These are phyloP conservation scores for Hephaestus fuliginosus DNA, from an alignment of 2,797 vertebrate species.

Conservation along the genomic window DNA sequence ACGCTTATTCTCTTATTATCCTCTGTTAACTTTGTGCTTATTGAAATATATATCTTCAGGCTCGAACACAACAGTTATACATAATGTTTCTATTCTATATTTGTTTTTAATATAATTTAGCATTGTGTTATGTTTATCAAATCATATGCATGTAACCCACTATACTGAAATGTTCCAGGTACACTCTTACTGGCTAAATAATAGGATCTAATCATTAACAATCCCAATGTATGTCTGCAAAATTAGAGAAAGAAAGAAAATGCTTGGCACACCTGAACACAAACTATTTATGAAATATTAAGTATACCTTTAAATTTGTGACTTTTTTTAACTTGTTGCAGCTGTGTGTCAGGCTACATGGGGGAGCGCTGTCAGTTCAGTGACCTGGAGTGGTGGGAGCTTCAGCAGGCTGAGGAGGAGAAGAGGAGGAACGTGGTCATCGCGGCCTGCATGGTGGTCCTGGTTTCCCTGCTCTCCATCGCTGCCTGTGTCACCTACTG, in stretches of 20 bases:
- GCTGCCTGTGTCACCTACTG: conserved; percentile 82
- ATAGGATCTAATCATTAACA: background rate
- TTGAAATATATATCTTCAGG: background rate
- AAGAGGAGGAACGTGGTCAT: conserved; percentile 85
- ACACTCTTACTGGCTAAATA: background rate
- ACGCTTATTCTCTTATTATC: background rate
- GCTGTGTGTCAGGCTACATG: conserved; percentile 89
- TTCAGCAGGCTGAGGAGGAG: conserved; percentile 82
- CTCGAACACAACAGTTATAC: background rate
- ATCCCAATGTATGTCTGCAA: too few species aligned
- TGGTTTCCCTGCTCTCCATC: conserved; percentile 86
- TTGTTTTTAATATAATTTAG: background rate
- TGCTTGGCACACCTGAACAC: background rate
- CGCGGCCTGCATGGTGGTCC: conserved; percentile 70
- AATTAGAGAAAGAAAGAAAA: background rate
- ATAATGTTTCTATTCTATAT: background rate
- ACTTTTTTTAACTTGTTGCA: conserved; percentile 63
- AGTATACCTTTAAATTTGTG: background rate
- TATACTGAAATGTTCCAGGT: background rate
- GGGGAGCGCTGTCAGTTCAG: conserved; percentile 94
- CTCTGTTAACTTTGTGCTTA: background rate
- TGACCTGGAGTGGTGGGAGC: conserved; percentile 93
- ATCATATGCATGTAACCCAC: background rate
- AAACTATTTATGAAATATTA: background rate
- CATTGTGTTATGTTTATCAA: background rate